A percentile compares a stretch with the other conserved stretches of the same genome.
Conservation (phyloP, 2,113 vertebrate genomes). For the Mormyrus iriodes region DNA sequence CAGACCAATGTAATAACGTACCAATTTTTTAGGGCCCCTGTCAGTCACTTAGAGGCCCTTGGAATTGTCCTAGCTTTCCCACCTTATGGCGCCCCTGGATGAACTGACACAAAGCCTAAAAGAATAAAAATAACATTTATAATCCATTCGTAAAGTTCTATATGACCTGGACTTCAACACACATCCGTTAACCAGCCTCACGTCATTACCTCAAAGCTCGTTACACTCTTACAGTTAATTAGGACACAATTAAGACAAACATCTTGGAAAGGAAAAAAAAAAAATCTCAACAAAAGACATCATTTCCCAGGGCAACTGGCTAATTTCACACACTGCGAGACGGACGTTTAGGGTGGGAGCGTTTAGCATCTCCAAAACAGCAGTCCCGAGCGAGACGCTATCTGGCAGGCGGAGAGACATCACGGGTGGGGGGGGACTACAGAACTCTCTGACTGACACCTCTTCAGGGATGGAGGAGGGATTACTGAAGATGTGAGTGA, state of each 20-base stretch:
- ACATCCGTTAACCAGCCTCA: not conserved
- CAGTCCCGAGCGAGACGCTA: not conserved
- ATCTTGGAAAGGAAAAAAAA: not conserved
- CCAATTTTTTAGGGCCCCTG: not conserved
- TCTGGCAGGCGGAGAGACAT: not conserved
- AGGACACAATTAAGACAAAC: constrained; percentile 16
- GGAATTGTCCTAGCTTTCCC: not conserved
- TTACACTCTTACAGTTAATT: not conserved
- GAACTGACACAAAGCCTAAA: not conserved
- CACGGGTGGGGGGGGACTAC: not conserved
- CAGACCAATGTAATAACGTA: not conserved
- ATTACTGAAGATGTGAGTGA: not conserved
- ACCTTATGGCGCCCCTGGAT: not conserved
- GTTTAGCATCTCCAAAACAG: not conserved
- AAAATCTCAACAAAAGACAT: not conserved
- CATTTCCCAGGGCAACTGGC: not conserved
- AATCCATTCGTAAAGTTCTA: not conserved
- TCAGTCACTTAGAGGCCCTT: not conserved
- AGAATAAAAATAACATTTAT: not conserved
- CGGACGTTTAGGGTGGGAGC: not conserved
- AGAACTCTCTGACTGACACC: not conserved
- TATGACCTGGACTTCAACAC: not conserved
- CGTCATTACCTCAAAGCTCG: constrained; percentile 4
- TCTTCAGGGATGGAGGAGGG: not conserved
- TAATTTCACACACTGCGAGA: not conserved